Evolutionary conservation across 2,888 invertebrate genomes (phyloP), one percentile per base, ranked within the genome.

Genomic region (Nebria brevicollis): DNA sequence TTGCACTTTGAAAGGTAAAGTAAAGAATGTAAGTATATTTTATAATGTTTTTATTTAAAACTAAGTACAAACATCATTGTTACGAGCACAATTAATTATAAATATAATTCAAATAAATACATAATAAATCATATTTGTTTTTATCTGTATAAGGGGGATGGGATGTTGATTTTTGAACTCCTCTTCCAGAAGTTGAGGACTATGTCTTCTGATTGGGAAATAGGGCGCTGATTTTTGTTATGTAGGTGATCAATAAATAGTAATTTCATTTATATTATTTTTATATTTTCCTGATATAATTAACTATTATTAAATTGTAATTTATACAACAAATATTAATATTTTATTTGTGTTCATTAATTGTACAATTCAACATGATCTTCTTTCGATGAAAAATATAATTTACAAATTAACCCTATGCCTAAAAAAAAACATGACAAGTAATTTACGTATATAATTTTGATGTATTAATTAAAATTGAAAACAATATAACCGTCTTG

Each of bases 311-410:
- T 80, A 80, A 80, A 68, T 80, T 80, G 70, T 80, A 75, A 80
- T 75, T 80, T 80, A 75, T 54, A 80, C 80, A 80, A 75, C 80
- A 80, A 80, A 80, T 80, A 79, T 65, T 68, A 34, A 34, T 34
- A 34, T 34, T 34, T 34, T 34, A 2, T 34, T 70, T 79, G 79
- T 54, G 54, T 77, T 34, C 43, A 64, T 26, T 79, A 75, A 80
- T 80, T 80, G 80, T 80, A 80, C 80, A 80, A 70, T 75, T 75
- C 75, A 75, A 80, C 75, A 75, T 80, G 75, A 75, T 77, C 74
- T 15, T 72, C n/a, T 72, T 41, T 75, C 64, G 72, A 75, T 66
- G 68, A 79, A 75, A 79, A 79, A 74, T 41, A 73, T 75, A 66
- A 79, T 80, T 80, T 80, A 80, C 80, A 80, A 80, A 75, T 72